Evolutionary conservation across 1,140 invertebrate species (phyloP).

Genomic region (Drosophila eugracilis): DNA sequence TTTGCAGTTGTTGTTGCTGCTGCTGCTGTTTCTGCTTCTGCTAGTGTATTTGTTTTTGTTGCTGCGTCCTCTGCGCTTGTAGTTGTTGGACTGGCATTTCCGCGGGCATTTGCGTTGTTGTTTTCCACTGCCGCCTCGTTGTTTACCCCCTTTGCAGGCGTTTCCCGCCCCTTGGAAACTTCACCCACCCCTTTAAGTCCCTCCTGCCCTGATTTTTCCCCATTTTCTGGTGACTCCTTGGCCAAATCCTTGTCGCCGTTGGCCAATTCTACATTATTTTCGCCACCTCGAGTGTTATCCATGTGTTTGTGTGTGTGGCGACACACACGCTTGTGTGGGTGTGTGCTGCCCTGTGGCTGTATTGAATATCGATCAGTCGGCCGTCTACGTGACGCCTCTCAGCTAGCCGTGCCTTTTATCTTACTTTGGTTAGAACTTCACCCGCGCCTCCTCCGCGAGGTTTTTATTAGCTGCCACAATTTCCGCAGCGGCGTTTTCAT

Average conservation of each 20-base stretch:
- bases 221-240: constrained; percentile 8
- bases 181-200: background rate
- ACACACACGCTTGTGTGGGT: constrained; percentile 19
- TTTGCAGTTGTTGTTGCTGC: constrained; percentile 27
- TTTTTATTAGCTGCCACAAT: constrained; percentile 48
- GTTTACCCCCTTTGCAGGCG: background rate
- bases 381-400: constrained; percentile 76
- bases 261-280: constrained; percentile 62
- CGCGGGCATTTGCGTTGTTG: constrained; percentile 40
- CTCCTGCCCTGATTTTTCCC: background rate
- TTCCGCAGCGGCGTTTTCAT: constrained; percentile 35
- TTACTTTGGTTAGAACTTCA: constrained; percentile 37
- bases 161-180: background rate
- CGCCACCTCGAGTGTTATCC: constrained; percentile 69
- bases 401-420: constrained; percentile 61
- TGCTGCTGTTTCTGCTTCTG: constrained; percentile 1
- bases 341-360: constrained; percentile 28
- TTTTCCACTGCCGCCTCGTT: constrained; percentile 18
- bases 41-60: background rate
- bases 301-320: constrained; percentile 55
- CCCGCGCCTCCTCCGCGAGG: constrained; percentile 42
- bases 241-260: constrained; percentile 17
- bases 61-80: constrained; percentile 32
- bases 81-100: constrained; percentile 37
- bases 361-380: constrained; percentile 73